These are phyloP conservation scores for Drosophila greeni DNA, from an alignment of 2,888 invertebrate species.

Conservation along the genomic window DNA sequence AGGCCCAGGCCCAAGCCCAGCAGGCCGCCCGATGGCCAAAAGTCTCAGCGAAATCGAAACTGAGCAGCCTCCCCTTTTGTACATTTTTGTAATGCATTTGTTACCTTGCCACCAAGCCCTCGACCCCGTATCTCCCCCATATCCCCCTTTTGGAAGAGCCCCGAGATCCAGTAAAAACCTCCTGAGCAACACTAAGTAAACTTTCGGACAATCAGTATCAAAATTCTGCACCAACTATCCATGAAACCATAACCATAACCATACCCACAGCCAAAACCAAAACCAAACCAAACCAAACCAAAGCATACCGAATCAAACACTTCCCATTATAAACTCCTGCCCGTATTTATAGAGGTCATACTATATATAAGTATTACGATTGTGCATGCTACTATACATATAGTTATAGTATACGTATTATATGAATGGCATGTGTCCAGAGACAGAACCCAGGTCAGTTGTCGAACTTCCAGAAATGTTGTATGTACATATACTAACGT, in stretches of 20 bases:
- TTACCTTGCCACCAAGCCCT: constrained; percentile 38
- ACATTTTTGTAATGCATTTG: constrained; percentile 61
- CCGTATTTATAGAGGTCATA: constrained; percentile 63
- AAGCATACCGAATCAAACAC: constrained; percentile 37
- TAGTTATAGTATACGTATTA: constrained; percentile 40
- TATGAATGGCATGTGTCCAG: constrained; percentile 65
- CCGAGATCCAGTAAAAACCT: constrained; percentile 18
- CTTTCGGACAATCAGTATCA: constrained; percentile 78
- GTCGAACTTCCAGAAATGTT: constrained; percentile 68
- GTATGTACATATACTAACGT: constrained; percentile 52
- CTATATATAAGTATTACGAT: constrained; percentile 54
- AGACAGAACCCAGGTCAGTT: constrained; percentile 71
- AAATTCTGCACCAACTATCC: constrained; percentile 74
- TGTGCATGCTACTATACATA: constrained; percentile 43
- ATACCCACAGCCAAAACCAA: constrained; percentile 31
- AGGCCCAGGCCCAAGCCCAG: constrained; percentile 12
- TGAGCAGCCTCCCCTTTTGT: constrained; percentile 63
- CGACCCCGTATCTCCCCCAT: constrained; percentile 12
- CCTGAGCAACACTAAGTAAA: constrained; percentile 55
- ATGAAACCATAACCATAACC: constrained; percentile 29
- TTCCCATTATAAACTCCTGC: constrained; percentile 63
- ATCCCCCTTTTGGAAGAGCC: constrained; percentile 17
- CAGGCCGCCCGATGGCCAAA: constrained; percentile 34
- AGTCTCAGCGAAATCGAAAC: constrained; percentile 17
- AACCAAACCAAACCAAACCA: constrained; percentile 11